phyloP scores from a whole-genome alignment of 2,888 invertebrate genomes.

The Sabatieria punctata region DNA sequence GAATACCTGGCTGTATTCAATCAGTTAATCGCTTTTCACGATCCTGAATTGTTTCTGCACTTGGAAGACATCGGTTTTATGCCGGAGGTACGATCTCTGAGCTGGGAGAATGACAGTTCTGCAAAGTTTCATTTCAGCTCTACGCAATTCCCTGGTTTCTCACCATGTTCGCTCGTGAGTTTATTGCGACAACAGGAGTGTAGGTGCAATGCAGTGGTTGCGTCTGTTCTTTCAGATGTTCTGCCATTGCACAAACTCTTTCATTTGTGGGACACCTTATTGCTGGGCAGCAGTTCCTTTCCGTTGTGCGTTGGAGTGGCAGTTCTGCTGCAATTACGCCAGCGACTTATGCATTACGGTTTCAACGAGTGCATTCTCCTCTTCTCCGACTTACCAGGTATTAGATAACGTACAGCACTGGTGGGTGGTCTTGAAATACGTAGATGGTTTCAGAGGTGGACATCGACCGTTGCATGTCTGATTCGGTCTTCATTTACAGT shows the following conservation, averaged over 20 bases:
- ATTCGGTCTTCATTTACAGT: neutral
- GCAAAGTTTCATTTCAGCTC: slow-evolving; percentile 44
- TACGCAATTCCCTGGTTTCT: slow-evolving; percentile 98
- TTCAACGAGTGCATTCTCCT: slow-evolving; percentile 95
- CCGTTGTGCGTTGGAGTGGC: slow-evolving; percentile 87
- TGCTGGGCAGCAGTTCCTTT: slow-evolving; percentile 77
- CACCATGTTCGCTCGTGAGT: slow-evolving; percentile 91
- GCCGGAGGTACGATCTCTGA: slow-evolving; percentile 49
- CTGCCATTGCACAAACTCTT: slow-evolving; percentile 93
- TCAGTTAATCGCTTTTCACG: slow-evolving; percentile 84
- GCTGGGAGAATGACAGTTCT: neutral
- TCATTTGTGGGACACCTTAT: slow-evolving; percentile 87
- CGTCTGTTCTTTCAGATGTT: slow-evolving; percentile 50
- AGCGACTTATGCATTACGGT: slow-evolving; percentile 63
- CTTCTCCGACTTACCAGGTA: slow-evolving; percentile 85
- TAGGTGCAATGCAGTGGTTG: slow-evolving; percentile 1
- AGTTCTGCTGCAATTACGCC: slow-evolving; percentile 67
- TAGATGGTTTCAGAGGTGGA: neutral
- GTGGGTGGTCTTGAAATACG: no score
- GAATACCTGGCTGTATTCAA: slow-evolving; percentile 93
- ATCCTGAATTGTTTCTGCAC: slow-evolving; percentile 76
- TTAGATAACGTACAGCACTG: no score
- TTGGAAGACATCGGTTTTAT: slow-evolving; percentile 75
- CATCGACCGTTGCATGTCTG: neutral
- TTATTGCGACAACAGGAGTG: neutral